Base-by-base conservation (phyloP, 1,140 invertebrate genomes). In the Tetramorium parvispinum region DNA sequence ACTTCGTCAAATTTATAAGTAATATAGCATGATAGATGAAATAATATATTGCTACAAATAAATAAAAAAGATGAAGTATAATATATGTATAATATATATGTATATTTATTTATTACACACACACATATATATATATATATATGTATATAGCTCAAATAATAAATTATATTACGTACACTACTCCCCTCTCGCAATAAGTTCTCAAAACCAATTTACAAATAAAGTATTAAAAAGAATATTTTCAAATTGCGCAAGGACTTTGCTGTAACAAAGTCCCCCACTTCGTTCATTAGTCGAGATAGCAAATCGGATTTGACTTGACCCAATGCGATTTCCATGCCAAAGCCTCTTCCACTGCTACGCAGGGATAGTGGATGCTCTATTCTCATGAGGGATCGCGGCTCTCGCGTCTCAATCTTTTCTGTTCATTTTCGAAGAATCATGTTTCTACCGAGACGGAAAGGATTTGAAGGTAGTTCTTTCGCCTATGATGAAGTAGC, bases 231-330 rank as follows among this genome's bases (percentile, higher is more conserved):
- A 51, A 40, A 40, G 79, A 83, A 83, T 83, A 83, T 37, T 83
- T 73, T 71, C n/a, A 49, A 75, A 83, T 83, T 83, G 68, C 79
- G 46, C 24, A 59, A 55, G 68, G 68, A 83, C 40, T 83, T 83
- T 59, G 27, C 53, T 59, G 16, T 83, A 83, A 83, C 79, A 81
- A 79, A 85, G 51, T 85, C 85, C 76, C 77, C 76, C 77, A 82
- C 76, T 68, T 66, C 57, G 76, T 85, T 83, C 79, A 83, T 89
- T 89, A 89, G 88, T 75, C 77, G n/a, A 63, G 85, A 51, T 66
- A 57, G 65, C 46, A 89, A 89, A 89, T 89, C 88, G 88, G 88
- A 89, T 89, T 89, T 82, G 53, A 78, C 55, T 71, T 89, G 87
- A 87, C 78, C 77, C 76, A 82, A 57, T 85, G 85, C 87, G 88